A percentile compares a stretch with the other conserved stretches of the same genome.
These are phyloP conservation scores for Bemisia tabaci DNA, from an alignment of 1,140 invertebrate genomes.

Conservation along the genomic window DNA sequence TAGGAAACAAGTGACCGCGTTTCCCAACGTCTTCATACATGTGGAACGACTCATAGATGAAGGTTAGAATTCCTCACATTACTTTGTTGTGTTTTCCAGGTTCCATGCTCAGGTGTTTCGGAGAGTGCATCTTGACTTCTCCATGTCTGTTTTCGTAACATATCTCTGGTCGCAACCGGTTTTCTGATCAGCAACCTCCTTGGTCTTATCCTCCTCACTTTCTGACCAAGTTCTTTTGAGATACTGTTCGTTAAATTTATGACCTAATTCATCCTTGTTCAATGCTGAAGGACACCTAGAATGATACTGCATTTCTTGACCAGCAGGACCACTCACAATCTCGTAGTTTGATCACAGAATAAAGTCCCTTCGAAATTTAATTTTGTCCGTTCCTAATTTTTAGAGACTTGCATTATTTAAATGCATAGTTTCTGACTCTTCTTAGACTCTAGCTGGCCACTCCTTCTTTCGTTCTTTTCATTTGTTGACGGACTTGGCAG, in stretches of 20 bases:
- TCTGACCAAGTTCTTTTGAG: no score
- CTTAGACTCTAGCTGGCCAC: no score
- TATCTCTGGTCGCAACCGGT: not conserved
- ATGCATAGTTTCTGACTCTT: no score
- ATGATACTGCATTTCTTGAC: no score
- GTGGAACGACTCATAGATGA: conserved; percentile 97
- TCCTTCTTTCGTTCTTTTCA: no score
- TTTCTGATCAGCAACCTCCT: not conserved
- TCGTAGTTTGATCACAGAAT: no score
- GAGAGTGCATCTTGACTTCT: not conserved
- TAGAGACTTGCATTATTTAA: no score
- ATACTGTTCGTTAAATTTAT: not conserved
- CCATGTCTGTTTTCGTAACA: not conserved
- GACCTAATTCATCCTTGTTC: not conserved
- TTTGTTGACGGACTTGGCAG: no score
- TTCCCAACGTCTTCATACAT: conserved; percentile 99
- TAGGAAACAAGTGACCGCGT: conserved; percentile 97
- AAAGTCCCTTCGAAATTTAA: no score
- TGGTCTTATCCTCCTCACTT: not conserved
- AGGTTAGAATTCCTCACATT: conserved; percentile 54
- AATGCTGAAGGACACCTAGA: not conserved
- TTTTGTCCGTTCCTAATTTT: no score
- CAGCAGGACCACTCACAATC: no score
- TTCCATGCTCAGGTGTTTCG: not conserved
- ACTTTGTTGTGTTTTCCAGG: not conserved